Evolutionary conservation across 1,140 invertebrate species (phyloP), one percentile per base, ranked within the genome.

Genomic region (Brachionus calyciflorus): DNA sequence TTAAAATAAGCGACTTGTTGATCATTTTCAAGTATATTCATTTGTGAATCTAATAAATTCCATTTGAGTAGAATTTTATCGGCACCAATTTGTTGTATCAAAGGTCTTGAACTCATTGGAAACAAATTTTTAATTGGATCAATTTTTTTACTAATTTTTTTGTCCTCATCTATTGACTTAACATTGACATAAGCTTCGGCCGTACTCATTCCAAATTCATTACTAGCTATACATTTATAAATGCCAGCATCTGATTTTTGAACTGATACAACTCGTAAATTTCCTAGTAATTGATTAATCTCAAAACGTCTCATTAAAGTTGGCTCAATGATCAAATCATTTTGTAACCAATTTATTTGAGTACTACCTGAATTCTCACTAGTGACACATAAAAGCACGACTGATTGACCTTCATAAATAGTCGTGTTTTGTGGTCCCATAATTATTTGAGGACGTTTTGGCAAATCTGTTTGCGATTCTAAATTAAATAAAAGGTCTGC

Each of bases 61-160:
- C 17, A 77, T 75, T 53, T 78, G 57, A 49, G 68, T 63, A 28
- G n/a, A 70, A 48, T 46, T 73, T 37, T 78, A 24, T 68, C 77
- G 17, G 69, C 76, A 57, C 44, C 46, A 28, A 40, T 51, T 40
- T 37, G 40, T 26, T 51, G 10, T 3, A 44, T 33, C 17, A 19
- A 28, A 19, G 46, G 53, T 5, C 26, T 30, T n/a, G 46, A 21
- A 12, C 9, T 21, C 9, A 41, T 24, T n/a, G 46, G 24, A 12
- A 7, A 53, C n/a, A 26, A 6, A 19, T 28, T 44, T 33, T 14
- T 40, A 9, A 21, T 93, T 82, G 78, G 90, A 84, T 60, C 88
- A 88, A 30, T 86, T 86, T 10, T 86, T 87, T 7, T 86, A 87
- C 14, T 86, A 26, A 17, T 30, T 46, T 69, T 73, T 7, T 26